Evolutionary conservation across 53 echinoderm and acorn worm genomes (phyloP), one percentile per base, ranked within the genome.

Genomic region (Antedon mediterranea): DNA sequence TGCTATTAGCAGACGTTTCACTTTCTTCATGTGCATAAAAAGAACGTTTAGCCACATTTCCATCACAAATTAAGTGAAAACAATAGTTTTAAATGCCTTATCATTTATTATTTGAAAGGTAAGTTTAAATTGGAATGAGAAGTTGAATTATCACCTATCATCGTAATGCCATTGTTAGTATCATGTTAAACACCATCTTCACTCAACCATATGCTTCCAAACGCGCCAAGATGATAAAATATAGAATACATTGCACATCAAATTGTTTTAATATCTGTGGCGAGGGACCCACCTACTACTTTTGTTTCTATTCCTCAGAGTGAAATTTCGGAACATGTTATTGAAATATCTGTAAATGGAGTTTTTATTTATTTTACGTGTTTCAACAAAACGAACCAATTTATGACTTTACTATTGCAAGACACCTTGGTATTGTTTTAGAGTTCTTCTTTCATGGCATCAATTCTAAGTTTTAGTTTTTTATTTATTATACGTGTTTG

Each of bases 291-390:
- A 23, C 9, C 2, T 18, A 26, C 57, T 57, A 57, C 57, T 57
- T 57, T 57, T 57, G 57, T 57, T 57, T 57, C 57, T 57, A 57
- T 57, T 57, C 57, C 57, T 57, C 7, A 20, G 57, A 57, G 57
- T 57, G 57, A 57, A 15, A 57, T 57, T 57, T 57, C 57, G 57
- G 57, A 57, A 57, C 57, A 57, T 23, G 9, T 57, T 26, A 57
- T 57, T 57, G 57, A 57, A 57, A 57, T 57, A 26, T 18, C 14
- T 57, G 9, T 57, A 57, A 57, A 57, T 57, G 57, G 57, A 57
- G 57, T 57, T 57, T 57, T 57, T 57, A 57, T 57, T 57, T 57
- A 57, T 57, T 57, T 57, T 57, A 57, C 57, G 57, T 57, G 57
- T 57, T 57, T 57, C 2, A 57, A 26, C 57, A 57, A 11, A n/a